These are phyloP conservation scores for Uloborus plumipes DNA, from an alignment of 2,888 invertebrate genomes.

Conservation along the genomic window DNA sequence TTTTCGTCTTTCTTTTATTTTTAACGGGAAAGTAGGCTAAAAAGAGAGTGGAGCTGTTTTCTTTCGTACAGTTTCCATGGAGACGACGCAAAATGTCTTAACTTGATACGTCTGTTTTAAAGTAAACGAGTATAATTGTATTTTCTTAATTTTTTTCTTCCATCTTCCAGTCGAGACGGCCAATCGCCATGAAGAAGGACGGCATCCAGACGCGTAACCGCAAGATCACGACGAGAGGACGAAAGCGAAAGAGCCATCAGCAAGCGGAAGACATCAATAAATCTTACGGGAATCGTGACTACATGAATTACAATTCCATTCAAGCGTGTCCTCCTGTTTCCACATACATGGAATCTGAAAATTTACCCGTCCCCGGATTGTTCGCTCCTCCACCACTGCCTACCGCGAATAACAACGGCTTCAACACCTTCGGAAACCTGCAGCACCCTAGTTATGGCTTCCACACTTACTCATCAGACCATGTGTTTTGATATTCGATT, in stretches of 20 bases:
- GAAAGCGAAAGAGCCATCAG: slow-evolving; percentile 80
- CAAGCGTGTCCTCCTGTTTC: slow-evolving; percentile 13
- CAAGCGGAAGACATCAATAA: slow-evolving; percentile 16
- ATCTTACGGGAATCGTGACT: slow-evolving; percentile 13
- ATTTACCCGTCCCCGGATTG: slow-evolving; percentile 4
- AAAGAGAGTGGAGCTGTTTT: too few relatives aligned
- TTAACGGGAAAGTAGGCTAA: too few relatives aligned
- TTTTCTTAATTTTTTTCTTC: not conserved
- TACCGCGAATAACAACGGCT: slow-evolving; percentile 1
- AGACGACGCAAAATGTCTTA: too few relatives aligned
- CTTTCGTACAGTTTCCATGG: too few relatives aligned
- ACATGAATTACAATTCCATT: slow-evolving; percentile 19
- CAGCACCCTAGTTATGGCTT: slow-evolving; percentile 35
- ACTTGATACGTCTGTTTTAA: too few relatives aligned
- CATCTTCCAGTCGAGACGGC: slow-evolving; percentile 91
- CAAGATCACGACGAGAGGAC: slow-evolving; percentile 96
- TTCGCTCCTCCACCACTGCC: slow-evolving; percentile 15
- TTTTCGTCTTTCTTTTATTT: too few relatives aligned
- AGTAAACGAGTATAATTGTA: too few relatives aligned
- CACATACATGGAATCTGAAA: slow-evolving; percentile 30
- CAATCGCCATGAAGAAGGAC: slow-evolving; percentile 99
- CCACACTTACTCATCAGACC: slow-evolving; percentile 30
- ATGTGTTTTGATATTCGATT: slow-evolving; percentile 4
- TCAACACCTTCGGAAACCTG: slow-evolving; percentile 15
- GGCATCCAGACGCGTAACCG: slow-evolving; percentile 99